Conservation (phyloP, 2,888 invertebrate species). For the Orchesella flavescens region DNA sequence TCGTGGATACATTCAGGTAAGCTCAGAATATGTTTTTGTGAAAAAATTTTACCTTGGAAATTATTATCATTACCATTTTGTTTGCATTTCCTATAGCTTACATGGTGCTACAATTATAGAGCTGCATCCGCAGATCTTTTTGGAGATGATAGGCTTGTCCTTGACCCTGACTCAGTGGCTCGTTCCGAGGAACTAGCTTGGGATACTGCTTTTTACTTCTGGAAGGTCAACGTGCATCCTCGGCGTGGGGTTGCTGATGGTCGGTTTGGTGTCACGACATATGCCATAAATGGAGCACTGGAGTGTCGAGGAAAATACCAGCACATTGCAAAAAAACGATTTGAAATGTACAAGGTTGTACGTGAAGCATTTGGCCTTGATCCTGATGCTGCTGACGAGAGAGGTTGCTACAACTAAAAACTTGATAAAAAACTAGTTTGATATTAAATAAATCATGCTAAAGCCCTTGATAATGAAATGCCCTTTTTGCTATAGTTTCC, state of each 20-base stretch:
- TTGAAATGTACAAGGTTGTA: constrained; percentile 57
- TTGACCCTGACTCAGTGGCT: constrained; percentile 64
- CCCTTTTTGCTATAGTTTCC: too few species aligned
- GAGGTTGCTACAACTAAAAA: constrained; percentile 40
- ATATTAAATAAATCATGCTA: too few species aligned
- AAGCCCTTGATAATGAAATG: too few species aligned
- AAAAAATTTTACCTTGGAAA: too few species aligned
- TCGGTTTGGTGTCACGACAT: constrained; percentile 58
- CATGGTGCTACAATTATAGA: constrained; percentile 69
- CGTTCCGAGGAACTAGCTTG: constrained; percentile 61
- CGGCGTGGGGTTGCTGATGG: constrained; percentile 51
- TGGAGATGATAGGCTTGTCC: constrained; percentile 57
- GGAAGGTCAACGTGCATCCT: constrained; percentile 57
- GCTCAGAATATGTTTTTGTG: too few species aligned
- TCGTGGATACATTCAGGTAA: constrained; percentile 60
- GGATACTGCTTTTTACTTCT: constrained; percentile 68
- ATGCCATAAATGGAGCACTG: constrained; percentile 60
- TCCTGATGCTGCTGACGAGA: constrained; percentile 41
- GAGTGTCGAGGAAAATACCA: constrained; percentile 41
- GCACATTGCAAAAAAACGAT: constrained; percentile 35
- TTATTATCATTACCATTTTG: too few species aligned
- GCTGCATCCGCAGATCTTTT: constrained; percentile 58
- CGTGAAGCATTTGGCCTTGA: constrained; percentile 45
- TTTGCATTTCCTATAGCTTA: constrained; percentile 12
- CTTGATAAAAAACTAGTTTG: too few species aligned